Evolutionary conservation across 2,113 vertebrate genomes (phyloP).

Genomic region (Poicephalus meyeri): DNA sequence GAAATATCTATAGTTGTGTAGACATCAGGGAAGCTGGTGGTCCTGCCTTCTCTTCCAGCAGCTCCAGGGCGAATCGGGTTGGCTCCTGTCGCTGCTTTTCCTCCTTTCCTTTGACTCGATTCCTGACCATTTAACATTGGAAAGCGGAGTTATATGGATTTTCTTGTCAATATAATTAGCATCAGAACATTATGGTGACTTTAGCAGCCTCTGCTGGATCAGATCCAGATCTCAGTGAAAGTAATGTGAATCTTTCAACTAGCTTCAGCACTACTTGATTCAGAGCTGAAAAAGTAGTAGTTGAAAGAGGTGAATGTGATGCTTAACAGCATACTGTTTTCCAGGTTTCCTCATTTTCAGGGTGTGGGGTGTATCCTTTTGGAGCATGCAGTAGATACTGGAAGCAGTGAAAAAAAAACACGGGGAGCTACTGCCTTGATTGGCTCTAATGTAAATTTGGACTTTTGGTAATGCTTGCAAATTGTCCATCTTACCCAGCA

Average conservation of each 20-base stretch:
- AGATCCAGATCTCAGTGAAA: neutral
- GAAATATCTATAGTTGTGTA: neutral
- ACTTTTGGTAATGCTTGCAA: neutral
- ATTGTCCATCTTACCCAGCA: neutral
- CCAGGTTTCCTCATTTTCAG: neutral
- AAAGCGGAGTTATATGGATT: neutral
- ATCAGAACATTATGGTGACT: neutral
- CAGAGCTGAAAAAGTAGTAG: neutral
- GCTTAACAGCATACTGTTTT: neutral
- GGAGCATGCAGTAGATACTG: neutral
- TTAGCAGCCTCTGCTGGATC: neutral
- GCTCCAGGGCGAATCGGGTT: neutral
- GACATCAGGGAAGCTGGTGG: neutral
- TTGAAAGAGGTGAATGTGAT: neutral
- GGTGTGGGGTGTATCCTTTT: neutral
- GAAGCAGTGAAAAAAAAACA: neutral
- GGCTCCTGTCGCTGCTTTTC: neutral
- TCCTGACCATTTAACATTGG: neutral
- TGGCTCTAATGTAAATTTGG: neutral
- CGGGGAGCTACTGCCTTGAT: neutral
- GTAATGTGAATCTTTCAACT: conserved; percentile 21
- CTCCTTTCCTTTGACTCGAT: neutral
- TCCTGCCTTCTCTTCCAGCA: neutral
- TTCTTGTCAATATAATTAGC: conserved; percentile 12
- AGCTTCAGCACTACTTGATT: neutral